Evolutionary conservation across 2,113 vertebrate species (phyloP).

Genomic region (Butorides virescens): DNA sequence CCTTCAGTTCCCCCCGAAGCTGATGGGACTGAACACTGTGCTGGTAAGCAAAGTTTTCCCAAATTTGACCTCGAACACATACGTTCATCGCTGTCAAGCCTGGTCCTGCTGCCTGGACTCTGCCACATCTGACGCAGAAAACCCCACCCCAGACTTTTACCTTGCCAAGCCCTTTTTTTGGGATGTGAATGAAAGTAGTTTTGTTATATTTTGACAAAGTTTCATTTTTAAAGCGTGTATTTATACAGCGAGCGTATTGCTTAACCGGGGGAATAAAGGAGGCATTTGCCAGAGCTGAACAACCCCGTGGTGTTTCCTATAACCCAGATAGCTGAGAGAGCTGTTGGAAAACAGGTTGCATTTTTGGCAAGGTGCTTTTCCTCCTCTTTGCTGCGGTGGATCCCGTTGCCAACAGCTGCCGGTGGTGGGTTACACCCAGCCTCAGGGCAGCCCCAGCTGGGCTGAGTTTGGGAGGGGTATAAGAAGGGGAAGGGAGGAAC

Average conservation of each 20-base stretch:
- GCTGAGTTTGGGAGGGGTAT: neutral
- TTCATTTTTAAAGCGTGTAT: neutral
- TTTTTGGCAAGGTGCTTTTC: neutral
- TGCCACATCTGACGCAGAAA: neutral
- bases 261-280: neutral
- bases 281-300: neutral
- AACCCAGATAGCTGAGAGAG: accelerated
- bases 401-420: neutral
- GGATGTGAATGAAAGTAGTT: neutral
- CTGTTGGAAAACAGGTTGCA: neutral
- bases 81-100: neutral
- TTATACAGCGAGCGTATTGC: accelerated
- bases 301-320: accelerated
- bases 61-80: neutral
- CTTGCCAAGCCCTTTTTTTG: neutral
- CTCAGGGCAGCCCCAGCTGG: neutral
- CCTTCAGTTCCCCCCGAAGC: neutral
- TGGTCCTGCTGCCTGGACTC: neutral
- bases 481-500: neutral
- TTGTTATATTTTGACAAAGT: neutral
- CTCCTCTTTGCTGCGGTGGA: neutral
- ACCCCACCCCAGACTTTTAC: neutral
- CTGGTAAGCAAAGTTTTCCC: neutral
- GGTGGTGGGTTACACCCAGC: neutral
- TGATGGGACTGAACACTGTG: neutral